phyloP scores from a whole-genome alignment of 1,140 invertebrate genomes.

The Nymphalis io region DNA sequence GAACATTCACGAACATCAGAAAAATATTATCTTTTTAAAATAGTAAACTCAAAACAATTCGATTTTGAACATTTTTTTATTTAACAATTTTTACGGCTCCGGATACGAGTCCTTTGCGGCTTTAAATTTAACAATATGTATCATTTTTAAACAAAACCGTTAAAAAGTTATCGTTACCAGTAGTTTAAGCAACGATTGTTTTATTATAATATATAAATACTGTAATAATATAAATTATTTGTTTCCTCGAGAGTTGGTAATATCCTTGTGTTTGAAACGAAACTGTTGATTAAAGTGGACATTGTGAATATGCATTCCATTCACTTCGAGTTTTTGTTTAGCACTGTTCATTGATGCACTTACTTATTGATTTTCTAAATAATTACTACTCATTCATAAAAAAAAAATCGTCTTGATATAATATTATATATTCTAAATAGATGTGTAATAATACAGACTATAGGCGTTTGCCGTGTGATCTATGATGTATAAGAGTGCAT shows the following conservation, averaged over 20 bases:
- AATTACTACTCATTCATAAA: conserved; percentile 3
- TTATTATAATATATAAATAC: conserved; percentile 60
- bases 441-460: conserved; percentile 23
- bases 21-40: conserved; percentile 30
- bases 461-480: conserved; percentile 28
- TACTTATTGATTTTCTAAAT: conserved; percentile 17
- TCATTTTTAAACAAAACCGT: conserved; percentile 41
- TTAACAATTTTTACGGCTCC: too few relatives aligned
- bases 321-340: conserved; percentile 56
- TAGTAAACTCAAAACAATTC: conserved; percentile 47
- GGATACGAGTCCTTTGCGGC: too few relatives aligned
- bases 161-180: conserved; percentile 79
- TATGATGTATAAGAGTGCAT: conserved; percentile 39
- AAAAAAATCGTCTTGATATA: conserved; percentile 16
- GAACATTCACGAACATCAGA: conserved; percentile 23
- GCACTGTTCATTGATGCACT: conserved; percentile 73
- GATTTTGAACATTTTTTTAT: conserved; percentile 8
- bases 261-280: conserved; percentile 34
- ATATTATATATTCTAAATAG: conserved; percentile 22
- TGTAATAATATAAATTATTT: conserved; percentile 50
- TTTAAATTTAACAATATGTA: too few relatives aligned
- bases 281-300: conserved; percentile 58
- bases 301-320: conserved; percentile 77
- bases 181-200: conserved; percentile 76
- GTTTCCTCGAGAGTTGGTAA: conserved; percentile 29